Evolutionary conservation across 2,888 invertebrate species (phyloP).

Genomic region (Acrobasis consociella): DNA sequence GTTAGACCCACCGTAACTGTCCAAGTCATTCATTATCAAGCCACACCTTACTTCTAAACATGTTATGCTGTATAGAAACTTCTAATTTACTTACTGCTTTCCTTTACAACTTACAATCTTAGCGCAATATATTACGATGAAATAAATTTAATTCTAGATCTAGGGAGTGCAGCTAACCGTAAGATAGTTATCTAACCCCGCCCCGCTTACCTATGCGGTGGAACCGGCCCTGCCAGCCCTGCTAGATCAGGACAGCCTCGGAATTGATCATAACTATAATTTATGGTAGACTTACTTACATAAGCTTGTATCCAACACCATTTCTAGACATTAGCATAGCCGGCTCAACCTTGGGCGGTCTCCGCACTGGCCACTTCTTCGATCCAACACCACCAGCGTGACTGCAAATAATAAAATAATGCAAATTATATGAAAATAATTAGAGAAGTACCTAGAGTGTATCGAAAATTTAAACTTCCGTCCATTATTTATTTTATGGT

Average conservation of each 20-base stretch:
- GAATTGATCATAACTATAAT: slow-evolving; percentile 47
- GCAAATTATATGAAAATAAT: slow-evolving; percentile 41
- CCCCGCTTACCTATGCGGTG: slow-evolving; percentile 36
- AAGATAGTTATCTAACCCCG: slow-evolving; percentile 17
- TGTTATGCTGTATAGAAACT: background rate
- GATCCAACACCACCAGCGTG: slow-evolving; percentile 34
- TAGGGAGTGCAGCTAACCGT: slow-evolving; percentile 8
- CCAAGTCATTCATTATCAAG: slow-evolving; percentile 10
- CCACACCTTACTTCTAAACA: slow-evolving; percentile 7
- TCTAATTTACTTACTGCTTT: slow-evolving; percentile 12
- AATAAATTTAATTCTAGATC: slow-evolving; percentile 13
- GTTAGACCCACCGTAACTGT: slow-evolving; percentile 5
- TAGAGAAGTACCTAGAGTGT: slow-evolving; percentile 30
- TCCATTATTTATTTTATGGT: slow-evolving; percentile 43
- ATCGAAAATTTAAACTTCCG: slow-evolving; percentile 45
- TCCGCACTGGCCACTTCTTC: slow-evolving; percentile 35
- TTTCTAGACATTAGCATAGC: slow-evolving; percentile 46
- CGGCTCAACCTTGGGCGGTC: slow-evolving; percentile 47
- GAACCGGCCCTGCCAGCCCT: slow-evolving; percentile 43
- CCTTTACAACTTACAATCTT: slow-evolving; percentile 14
- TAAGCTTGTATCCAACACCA: slow-evolving; percentile 34
- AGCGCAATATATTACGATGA: slow-evolving; percentile 1
- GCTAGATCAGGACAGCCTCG: slow-evolving; percentile 39
- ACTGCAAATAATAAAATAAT: slow-evolving; percentile 37
- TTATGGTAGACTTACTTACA: slow-evolving; percentile 40